A percentile compares a stretch with the other conserved stretches of the same genome.
phyloP scores from a whole-genome alignment of 2,113 vertebrate genomes.

The Scytalopus superciliaris region DNA sequence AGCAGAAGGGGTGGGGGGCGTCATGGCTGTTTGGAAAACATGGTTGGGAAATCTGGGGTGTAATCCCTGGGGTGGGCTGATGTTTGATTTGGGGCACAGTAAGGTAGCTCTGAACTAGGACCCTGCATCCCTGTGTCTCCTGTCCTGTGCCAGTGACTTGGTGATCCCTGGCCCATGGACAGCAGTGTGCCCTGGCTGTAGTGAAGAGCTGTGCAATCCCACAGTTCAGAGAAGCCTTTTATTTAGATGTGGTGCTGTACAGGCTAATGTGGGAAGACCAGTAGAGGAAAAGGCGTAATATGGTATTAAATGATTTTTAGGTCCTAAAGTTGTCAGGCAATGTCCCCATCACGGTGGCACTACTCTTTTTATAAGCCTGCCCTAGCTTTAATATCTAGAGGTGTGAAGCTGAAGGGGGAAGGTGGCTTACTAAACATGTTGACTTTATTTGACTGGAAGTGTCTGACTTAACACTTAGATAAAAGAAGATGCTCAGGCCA shows the following conservation, averaged over 20 bases:
- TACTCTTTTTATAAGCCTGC: not conserved
- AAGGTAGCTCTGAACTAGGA: not conserved
- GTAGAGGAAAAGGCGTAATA: not conserved
- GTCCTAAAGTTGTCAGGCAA: not conserved
- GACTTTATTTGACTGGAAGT: not conserved
- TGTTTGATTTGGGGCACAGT: not conserved
- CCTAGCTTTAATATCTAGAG: not conserved
- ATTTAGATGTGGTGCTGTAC: not conserved
- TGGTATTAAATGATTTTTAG: not conserved
- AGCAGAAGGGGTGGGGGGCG: not conserved
- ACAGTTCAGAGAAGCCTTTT: not conserved
- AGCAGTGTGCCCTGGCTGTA: not conserved
- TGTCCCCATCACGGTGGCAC: no score
- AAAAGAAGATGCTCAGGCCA: not conserved
- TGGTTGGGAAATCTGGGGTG: not conserved
- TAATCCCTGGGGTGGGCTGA: not conserved
- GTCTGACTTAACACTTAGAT: not conserved
- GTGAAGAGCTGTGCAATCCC: not conserved
- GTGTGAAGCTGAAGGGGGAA: not conserved
- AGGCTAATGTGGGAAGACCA: not conserved
- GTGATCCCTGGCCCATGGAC: accelerated
- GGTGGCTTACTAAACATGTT: not conserved
- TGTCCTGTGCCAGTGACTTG: accelerated
- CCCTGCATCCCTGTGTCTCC: not conserved
- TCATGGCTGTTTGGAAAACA: not conserved